phyloP scores from a whole-genome alignment of 2,797 vertebrate genomes.

The Furcifer pardalis region DNA sequence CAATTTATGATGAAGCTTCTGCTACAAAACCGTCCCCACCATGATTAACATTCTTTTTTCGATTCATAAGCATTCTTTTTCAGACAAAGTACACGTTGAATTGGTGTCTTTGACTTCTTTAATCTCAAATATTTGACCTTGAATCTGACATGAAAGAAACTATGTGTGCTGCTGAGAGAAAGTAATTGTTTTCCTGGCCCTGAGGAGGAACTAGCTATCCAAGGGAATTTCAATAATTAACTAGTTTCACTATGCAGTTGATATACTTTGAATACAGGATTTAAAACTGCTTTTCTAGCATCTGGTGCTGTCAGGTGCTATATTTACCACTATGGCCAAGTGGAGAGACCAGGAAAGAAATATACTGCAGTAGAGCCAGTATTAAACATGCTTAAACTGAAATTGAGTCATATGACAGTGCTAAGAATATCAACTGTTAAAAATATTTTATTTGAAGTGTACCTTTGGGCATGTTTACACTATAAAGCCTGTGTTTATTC shows the following conservation, averaged over 20 bases:
- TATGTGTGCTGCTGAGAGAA: constrained; percentile 50
- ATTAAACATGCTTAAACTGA: constrained; percentile 3
- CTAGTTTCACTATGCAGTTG: constrained; percentile 15
- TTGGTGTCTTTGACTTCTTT: constrained; percentile 23
- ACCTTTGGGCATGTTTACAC: background rate
- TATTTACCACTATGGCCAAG: background rate
- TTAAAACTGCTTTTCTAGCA: constrained; percentile 25
- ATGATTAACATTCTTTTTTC: background rate
- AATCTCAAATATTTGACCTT: constrained; percentile 45
- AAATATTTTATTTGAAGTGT: background rate
- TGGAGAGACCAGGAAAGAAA: background rate
- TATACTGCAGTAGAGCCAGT: background rate
- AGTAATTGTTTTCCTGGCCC: constrained; percentile 28
- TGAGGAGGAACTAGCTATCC: constrained; percentile 36
- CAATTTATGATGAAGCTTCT: constrained; percentile 27
- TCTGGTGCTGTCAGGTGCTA: constrained; percentile 41
- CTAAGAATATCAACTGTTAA: background rate
- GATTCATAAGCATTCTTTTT: background rate
- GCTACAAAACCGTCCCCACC: background rate
- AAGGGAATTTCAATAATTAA: constrained; percentile 48
- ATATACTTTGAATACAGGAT: constrained; percentile 25
- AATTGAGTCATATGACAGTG: background rate
- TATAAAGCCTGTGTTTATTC: background rate
- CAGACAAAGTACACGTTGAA: constrained; percentile 60
- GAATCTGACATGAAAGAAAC: constrained; percentile 50